Evolutionary conservation across 2,113 vertebrate species (phyloP).

Genomic region (Isichthys henryi): DNA sequence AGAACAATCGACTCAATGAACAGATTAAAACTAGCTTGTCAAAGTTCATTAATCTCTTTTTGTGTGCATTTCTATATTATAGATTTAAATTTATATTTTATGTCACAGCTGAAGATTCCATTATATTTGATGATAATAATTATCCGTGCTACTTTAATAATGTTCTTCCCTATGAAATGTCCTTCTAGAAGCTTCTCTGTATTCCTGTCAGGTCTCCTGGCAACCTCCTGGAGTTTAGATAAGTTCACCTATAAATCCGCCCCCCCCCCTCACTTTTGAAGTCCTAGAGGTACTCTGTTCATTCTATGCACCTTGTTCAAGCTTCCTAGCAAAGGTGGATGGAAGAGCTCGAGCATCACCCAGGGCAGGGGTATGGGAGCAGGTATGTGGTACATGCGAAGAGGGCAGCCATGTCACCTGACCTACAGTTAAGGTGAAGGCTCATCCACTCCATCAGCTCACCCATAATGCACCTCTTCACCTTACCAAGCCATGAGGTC

Average conservation of each 20-base stretch:
- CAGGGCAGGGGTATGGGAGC: neutral
- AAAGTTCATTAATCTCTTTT: neutral
- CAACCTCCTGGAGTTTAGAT: neutral
- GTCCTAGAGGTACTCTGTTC: neutral
- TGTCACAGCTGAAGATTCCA: neutral
- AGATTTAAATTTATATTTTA: neutral
- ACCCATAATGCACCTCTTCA: neutral
- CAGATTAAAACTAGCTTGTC: neutral
- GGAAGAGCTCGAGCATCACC: neutral
- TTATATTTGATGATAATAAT: neutral
- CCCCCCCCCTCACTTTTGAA: neutral
- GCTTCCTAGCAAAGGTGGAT: neutral
- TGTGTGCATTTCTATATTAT: neutral
- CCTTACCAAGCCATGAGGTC: neutral
- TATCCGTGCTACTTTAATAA: neutral
- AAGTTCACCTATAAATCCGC: neutral
- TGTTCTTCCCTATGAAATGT: neutral
- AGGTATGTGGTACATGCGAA: neutral
- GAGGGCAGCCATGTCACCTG: neutral
- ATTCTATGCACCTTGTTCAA: neutral
- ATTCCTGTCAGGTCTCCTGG: neutral
- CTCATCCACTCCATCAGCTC: neutral
- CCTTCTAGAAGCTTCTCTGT: neutral
- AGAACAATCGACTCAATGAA: neutral
- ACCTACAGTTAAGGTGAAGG: neutral